Base-by-base conservation (phyloP, 2,797 vertebrate genomes). In the Aplochiton taeniatus region DNA sequence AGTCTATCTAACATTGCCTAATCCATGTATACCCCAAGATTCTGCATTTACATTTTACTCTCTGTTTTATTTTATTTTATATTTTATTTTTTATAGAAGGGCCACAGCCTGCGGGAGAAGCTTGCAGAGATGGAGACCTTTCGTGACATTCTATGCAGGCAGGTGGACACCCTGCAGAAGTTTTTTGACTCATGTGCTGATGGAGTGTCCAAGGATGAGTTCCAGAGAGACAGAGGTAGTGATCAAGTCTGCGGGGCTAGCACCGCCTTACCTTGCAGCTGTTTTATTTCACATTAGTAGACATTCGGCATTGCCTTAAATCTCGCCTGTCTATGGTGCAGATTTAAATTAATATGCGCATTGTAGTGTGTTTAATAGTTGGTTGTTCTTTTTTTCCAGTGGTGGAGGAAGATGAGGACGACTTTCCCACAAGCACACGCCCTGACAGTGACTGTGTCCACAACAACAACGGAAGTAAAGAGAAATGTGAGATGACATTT, bases 101-200 rank as follows among this genome's bases (percentile, higher is more conserved):
- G 96, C 54, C 94, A 96, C 88, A 95, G 96, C 85, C 92, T 99
- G 76, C 94, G 94, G 11, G 96, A 99, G 84, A 99, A 99, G 81
- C 88, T 99, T 79, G 94, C 96, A 51, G 97, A 99, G 91, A 98
- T 99, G 96, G 97, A 98, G 90, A 98, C 96, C 4, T 99, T 99
- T 82, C 92, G 96, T 78, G 97, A 99, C 78, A 99, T 99, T 85
- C 87, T 99, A 46, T 99, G 97, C 84, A 92, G 96, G 92, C 97
- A 98, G 82, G 96, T 99, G 68, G 97, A 99, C 90, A 99, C 96
- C 13, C 90, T 98, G 45, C 97, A 99, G 86, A 96, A 95, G 79
- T 98, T 93, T 83, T 99, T 99, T 67, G 97, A 99, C 90, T 93
- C 90, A 54, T 99, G 96, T 70, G 94, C 96, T 8, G 95, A 95